Conservation (phyloP, 1,140 invertebrate genomes). For the Doryteuthis pealeii region DNA sequence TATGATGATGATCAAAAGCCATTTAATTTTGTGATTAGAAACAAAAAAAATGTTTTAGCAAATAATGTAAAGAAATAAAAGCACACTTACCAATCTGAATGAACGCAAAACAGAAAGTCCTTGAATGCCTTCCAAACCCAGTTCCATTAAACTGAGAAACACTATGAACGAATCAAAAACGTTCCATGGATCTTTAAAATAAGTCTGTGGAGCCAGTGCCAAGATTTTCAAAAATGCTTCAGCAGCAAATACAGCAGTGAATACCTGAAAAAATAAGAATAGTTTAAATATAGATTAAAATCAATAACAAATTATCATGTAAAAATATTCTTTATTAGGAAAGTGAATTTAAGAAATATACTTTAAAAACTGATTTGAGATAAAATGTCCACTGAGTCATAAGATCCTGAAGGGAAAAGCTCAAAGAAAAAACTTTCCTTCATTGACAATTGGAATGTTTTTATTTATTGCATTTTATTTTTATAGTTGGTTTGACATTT, state of each 20-base stretch:
- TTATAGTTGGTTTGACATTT: too few relatives aligned
- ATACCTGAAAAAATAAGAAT: slow-evolving; percentile 75
- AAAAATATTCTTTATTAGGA: background rate
- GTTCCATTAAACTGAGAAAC: slow-evolving; percentile 88
- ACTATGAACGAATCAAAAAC: slow-evolving; percentile 99
- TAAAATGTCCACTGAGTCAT: too few relatives aligned
- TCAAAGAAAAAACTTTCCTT: too few relatives aligned
- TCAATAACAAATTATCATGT: background rate
- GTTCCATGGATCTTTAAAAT: slow-evolving; percentile 99
- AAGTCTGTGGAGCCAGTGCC: slow-evolving; percentile 94
- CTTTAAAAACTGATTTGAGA: too few relatives aligned
- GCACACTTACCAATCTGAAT: slow-evolving; percentile 88
- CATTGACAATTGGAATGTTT: too few relatives aligned
- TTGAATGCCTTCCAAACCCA: slow-evolving; percentile 88
- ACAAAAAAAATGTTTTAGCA: too few relatives aligned
- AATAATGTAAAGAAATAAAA: background rate
- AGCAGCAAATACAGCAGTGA: slow-evolving; percentile 95
- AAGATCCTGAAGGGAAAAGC: too few relatives aligned
- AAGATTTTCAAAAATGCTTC: slow-evolving; percentile 95
- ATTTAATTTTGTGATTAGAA: too few relatives aligned
- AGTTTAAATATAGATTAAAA: too few relatives aligned
- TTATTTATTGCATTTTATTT: too few relatives aligned
- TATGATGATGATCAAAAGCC: too few relatives aligned
- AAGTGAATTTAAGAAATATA: too few relatives aligned
- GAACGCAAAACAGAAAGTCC: slow-evolving; percentile 95